Evolutionary conservation across 2,888 invertebrate species (phyloP), one percentile per base, ranked within the genome.

Genomic region (Torymus tubicola): DNA sequence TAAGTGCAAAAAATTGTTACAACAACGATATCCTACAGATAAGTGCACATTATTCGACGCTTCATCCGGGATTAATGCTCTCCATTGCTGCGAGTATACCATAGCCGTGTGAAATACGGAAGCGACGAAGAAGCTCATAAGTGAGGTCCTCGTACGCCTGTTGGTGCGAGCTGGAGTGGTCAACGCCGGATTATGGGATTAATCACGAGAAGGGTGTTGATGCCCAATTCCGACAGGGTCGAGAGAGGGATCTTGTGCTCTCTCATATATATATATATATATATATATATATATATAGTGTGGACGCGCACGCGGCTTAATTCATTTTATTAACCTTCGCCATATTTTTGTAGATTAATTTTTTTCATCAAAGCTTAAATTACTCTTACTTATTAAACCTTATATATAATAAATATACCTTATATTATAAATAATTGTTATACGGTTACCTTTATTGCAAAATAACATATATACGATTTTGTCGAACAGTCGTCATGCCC

Each of bases 121-220:
- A 83, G 82, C 80, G 3, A 31, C 83, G 80, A 83, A 84, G 86
- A 83, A 85, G 73, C 84, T 83, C 80, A 83, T 81, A 83, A 84
- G 83, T 84, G 80, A 84, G 80, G 84, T 84, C 85, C 87, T 85
- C 86, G 84, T 84, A 82, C 63, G 68, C 74, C 4, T 31, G 31
- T 31, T 52, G 81, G 82, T 84, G 83, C 83, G 67, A 84, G 31
- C 84, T 83, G 83, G 84, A 85, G 84, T 86, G 87, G 86, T 87
- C 88, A 87, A 86, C 86, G 83, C 82, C 85, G 87, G 89, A 87
- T 90, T 88, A 88, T 84, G 83, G 90, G 90, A 90, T 90, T 90
- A 90, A 90, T 90, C 89, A 89, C 87, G 85, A 83, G 86, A 85
- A 88, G 88, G 90, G 90, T 85, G 90, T 87, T 90, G 87, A 90